Conservation (phyloP, 2,113 vertebrate species). For the Isurus oxyrinchus region DNA sequence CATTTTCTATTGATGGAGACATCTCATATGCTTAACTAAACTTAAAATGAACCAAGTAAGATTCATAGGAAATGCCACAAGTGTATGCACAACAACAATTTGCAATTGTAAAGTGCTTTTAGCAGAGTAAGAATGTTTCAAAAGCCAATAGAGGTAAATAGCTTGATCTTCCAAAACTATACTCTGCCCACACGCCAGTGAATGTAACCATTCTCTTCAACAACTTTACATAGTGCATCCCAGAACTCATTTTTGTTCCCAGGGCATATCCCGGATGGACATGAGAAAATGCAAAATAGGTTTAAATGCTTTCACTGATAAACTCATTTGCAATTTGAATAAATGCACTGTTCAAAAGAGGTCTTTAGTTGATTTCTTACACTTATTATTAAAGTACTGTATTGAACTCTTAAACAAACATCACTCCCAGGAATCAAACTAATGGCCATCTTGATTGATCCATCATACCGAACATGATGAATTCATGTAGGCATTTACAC, state of each 20-base stretch:
- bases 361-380: neutral
- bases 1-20: neutral
- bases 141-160: neutral
- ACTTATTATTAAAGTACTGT: neutral
- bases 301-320: neutral
- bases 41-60: neutral
- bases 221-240: neutral
- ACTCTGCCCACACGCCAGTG: neutral
- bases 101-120: neutral
- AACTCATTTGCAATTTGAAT: neutral
- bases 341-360: neutral
- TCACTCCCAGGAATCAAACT: neutral
- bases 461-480: neutral
- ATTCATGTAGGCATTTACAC: neutral
- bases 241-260: neutral
- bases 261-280: neutral
- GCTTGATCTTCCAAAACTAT: neutral
- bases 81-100: neutral
- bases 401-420: neutral
- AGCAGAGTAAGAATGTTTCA: neutral
- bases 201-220: neutral
- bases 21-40: neutral
- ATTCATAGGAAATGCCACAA: neutral
- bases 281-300: neutral
- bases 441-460: neutral